Conservation (phyloP, 64 coral and sea anemone genomes). For the Montipora sp. region DNA sequence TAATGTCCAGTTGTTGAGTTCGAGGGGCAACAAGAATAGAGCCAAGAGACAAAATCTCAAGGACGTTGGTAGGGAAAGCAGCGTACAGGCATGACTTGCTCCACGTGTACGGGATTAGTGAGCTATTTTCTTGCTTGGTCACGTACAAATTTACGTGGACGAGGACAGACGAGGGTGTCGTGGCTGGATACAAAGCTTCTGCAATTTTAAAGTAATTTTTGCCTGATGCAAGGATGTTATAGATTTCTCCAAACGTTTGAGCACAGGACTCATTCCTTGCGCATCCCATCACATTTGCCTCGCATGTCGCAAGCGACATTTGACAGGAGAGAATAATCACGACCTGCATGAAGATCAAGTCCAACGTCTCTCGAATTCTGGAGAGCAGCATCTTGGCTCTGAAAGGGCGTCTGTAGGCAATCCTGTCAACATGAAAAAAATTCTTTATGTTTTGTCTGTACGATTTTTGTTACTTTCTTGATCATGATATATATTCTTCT, state of each 20-base stretch:
- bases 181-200: slow-evolving; percentile 1
- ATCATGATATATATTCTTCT: no score
- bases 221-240: background rate
- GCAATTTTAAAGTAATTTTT: background rate
- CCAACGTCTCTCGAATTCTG: no score
- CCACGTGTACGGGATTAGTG: background rate
- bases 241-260: background rate
- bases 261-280: background rate
- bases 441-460: no score
- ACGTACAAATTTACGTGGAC: background rate
- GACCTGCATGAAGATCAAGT: no score
- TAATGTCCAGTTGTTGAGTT: background rate
- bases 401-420: no score
- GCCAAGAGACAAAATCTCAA: background rate
- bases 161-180: background rate
- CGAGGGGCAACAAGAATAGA: slow-evolving; percentile 1
- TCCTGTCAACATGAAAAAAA: no score
- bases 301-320: no score
- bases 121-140: background rate
- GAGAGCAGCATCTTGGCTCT: no score
- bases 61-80: background rate
- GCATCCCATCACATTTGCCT: no score
- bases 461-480: no score
- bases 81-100: slow-evolving; percentile 11
- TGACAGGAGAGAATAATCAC: no score